Base-by-base conservation (phyloP, 2,888 invertebrate species). In the Morpho deidamia region DNA sequence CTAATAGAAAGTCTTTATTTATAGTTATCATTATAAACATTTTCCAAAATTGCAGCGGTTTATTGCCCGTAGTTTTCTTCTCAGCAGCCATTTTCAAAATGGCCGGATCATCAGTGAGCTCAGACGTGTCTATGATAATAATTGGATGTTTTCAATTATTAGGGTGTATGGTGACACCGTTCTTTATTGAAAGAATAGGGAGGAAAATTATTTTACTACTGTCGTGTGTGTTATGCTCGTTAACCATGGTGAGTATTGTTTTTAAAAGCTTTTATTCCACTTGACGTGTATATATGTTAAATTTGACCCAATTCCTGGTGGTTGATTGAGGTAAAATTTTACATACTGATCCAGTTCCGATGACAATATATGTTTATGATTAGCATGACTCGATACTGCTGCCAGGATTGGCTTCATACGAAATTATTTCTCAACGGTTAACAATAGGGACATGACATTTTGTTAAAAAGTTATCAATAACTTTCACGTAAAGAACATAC, bases 141-240 rank as follows among this genome's bases (percentile, higher is more conserved):
- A 71, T 79, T 23, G 78, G 76, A 9, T 33, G 71, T 0, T 75
- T 76, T 0, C 75, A 77, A 50, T 33, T 80, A 0, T 23, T 58
- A 0, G 69, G 76, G 0, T 73, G 75, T 34, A 56, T 41, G 4
- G 56, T 78, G 2, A 66, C 78, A 0, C 76, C 79, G 0, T 45
- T 76, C 2, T 70, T 76, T 44, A 70, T 82, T 0, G 81, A 81
- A 33, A 70, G 68, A 58, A 55, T 62, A 60, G 80, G 81, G 33
- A 69, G 81, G 35, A 74, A 61, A 48, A 48, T 57, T 2, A 53
- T 82, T 4, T 35, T 82, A 11, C 45, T 76, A 10, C 8, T 63
- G 0, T 80, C 82, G 0, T 76, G 75, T 0, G 66, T 62, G 2
- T 48, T 59, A 1, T 78, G 76, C 44, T 63, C 60, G 53, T 39